Conservation (phyloP, 2,797 vertebrate genomes). For the Fistularia commersonii region DNA sequence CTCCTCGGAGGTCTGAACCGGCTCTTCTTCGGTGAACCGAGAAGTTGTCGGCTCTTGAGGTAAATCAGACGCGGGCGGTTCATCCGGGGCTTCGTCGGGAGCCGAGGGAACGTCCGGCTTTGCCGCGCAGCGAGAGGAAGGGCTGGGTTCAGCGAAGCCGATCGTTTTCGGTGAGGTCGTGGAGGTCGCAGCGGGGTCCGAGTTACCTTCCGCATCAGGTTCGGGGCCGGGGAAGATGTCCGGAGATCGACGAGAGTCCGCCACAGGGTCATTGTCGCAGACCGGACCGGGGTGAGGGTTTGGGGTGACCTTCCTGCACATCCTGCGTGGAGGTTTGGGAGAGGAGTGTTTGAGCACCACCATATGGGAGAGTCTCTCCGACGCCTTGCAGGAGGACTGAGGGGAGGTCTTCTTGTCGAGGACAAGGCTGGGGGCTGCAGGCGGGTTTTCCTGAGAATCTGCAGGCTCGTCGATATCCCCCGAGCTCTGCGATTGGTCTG, state of each 20-base stretch:
- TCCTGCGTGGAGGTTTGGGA: conserved; percentile 79
- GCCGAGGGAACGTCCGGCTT: conserved; percentile 34
- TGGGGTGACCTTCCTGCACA: conserved; percentile 72
- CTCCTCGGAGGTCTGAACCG: conserved; percentile 21
- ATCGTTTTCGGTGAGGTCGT: conserved; percentile 5
- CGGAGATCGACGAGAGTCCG: conserved; percentile 21
- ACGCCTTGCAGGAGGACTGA: conserved; percentile 63
- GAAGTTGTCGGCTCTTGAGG: conserved; percentile 37
- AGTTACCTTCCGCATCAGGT: conserved; percentile 31
- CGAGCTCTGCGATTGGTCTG: conserved; percentile 43
- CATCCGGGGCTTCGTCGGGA: conserved; percentile 26
- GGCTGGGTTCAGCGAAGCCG: conserved; percentile 15
- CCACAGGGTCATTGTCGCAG: conserved; percentile 39
- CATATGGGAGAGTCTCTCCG: conserved; percentile 75
- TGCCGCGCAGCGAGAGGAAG: conserved; percentile 17
- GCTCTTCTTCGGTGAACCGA: conserved; percentile 25
- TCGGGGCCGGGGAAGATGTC: conserved; percentile 30
- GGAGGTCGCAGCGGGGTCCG: conserved; percentile 22
- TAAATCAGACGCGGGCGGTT: conserved; percentile 22
- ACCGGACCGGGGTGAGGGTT: conserved; percentile 28
- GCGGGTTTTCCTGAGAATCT: conserved; percentile 65
- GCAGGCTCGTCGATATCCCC: conserved; percentile 37
- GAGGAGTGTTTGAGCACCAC: conserved; percentile 80
- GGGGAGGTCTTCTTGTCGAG: conserved; percentile 69
- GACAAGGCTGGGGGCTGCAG: conserved; percentile 60